Conservation (phyloP, 2,113 vertebrate genomes). For the Peromyscus maniculatus region DNA sequence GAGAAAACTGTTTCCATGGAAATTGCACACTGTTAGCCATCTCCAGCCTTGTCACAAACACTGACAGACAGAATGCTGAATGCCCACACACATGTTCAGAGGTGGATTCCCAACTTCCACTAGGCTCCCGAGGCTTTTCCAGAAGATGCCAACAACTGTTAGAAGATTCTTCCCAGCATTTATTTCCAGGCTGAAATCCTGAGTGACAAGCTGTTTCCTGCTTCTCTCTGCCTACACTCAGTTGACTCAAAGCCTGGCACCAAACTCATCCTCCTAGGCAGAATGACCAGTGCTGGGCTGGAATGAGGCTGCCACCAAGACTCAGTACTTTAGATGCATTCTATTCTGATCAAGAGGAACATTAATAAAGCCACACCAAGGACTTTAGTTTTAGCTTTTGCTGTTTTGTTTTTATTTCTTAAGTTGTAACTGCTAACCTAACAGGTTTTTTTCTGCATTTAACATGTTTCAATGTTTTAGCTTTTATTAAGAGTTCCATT, state of each 20-base stretch:
- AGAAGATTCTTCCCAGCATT: neutral
- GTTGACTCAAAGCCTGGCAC: accelerated
- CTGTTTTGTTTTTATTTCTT: neutral
- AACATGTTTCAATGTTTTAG: neutral
- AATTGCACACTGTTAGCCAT: neutral
- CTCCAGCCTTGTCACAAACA: neutral
- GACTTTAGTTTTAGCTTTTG: neutral
- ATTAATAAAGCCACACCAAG: neutral
- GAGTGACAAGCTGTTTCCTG: neutral
- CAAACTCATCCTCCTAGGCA: no score
- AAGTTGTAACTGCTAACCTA: neutral
- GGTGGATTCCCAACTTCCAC: neutral
- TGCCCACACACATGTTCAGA: neutral
- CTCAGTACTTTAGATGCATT: neutral
- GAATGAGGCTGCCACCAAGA: neutral
- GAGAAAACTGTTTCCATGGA: neutral
- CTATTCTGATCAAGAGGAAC: neutral
- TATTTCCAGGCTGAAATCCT: neutral
- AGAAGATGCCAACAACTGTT: neutral
- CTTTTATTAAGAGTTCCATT: conserved; percentile 1
- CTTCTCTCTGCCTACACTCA: neutral
- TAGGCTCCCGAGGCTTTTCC: neutral
- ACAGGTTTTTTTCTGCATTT: neutral
- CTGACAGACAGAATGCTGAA: neutral
- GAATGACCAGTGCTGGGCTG: neutral